Base-by-base conservation (phyloP, 1,140 invertebrate genomes). In the Triops longicaudatus region DNA sequence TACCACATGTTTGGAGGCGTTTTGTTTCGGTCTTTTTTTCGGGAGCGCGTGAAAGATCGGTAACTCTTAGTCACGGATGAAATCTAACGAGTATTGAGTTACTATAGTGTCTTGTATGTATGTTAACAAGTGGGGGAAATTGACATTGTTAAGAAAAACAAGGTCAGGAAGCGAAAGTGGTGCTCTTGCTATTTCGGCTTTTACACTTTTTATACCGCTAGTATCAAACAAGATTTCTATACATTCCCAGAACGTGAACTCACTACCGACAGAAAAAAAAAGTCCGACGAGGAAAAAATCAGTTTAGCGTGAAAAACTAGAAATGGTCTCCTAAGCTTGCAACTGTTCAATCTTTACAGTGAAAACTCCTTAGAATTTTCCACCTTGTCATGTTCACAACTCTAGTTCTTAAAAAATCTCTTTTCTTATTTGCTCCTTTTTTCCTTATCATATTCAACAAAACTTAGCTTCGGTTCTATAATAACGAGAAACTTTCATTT, bases 401-500 rank as follows among this genome's bases (percentile, higher is more conserved):
- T 37, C 31, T 37, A 37, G 2, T 37, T 37, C 7, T 37, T 37
- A 37, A 37, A 37, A 37, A n/a, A n/a, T n/a, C n/a, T 37, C 31
- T 4, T 37, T 37, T 7, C 7, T 37, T 37, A 37, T 37, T 37
- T 7, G 31, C 31, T 37, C 31, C 31, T 7, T 37, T 37, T 37
- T 37, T 37, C 31, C 31, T 37, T 37, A 37, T 37, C 31, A 37
- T 37, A 37, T 7, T 37, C 31, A 37, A 37, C 31, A 37, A 37
- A 37, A 37, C 31, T 37, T 7, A 37, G 31, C 31, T 37, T 63
- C n/a, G 50, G 50, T 63, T 63, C 14, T n/a, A 22, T 22, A 7
- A n/a, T 63, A 63, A 63, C 31, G 31, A 63, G 50, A n/a, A 63
- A 63, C 50, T 63, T 63, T 63, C 50, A 63, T 63, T 63, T 63